Conservation (phyloP, 2,888 invertebrate genomes). For the Machimus atricapillus region DNA sequence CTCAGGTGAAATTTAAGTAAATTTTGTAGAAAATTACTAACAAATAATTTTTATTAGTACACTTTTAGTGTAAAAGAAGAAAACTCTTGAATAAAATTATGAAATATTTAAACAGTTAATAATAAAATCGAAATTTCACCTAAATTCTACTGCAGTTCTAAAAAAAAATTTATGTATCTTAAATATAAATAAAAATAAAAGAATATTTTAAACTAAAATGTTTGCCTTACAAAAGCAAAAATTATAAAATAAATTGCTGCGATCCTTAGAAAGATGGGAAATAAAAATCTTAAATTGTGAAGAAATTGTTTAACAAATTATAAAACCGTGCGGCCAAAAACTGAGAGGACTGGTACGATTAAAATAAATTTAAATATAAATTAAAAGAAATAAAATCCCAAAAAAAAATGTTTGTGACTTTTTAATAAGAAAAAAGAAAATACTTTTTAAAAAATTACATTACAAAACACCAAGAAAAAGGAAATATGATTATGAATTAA, state of each 20-base stretch:
- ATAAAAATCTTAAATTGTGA: neutral
- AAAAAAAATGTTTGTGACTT: neutral
- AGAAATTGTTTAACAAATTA: neutral
- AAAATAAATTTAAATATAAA: neutral
- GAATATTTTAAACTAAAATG: neutral
- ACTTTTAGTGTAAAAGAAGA: neutral
- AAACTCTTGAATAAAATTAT: too few species aligned
- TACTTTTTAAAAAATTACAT: neutral
- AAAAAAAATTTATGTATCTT: neutral
- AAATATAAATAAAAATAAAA: neutral
- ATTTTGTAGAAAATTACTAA: neutral
- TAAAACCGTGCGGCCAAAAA: neutral
- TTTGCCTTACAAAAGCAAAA: neutral
- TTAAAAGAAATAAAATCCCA: neutral
- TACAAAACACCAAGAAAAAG: conserved; percentile 23
- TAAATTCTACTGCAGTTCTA: neutral
- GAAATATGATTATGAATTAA: neutral
- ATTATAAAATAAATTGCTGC: neutral
- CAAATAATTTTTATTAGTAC: neutral
- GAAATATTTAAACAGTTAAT: too few species aligned
- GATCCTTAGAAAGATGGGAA: neutral
- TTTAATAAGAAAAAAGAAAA: neutral
- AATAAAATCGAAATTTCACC: neutral
- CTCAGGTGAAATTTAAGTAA: neutral
- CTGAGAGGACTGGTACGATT: neutral